These are phyloP conservation scores for Exaiptasia diaphana DNA, from an alignment of 64 coral and sea anemone genomes.

Conservation along the genomic window DNA sequence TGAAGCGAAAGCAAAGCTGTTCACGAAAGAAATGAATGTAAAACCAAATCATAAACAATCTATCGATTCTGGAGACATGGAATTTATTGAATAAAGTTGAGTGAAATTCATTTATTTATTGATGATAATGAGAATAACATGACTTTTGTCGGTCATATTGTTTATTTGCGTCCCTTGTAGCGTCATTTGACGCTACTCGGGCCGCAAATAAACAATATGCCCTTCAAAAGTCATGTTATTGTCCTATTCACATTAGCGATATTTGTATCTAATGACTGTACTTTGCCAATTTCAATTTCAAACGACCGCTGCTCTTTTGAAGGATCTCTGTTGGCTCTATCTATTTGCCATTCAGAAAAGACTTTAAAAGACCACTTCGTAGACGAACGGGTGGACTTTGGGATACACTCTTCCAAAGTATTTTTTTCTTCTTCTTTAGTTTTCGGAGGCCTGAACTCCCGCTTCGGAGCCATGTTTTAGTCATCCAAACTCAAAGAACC, in stretches of 20 bases:
- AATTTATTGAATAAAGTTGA: no score
- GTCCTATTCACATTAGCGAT: neutral
- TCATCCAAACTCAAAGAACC: neutral
- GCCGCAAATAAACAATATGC: no score
- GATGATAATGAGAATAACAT: no score
- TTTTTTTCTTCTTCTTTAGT: neutral
- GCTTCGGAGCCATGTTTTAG: neutral
- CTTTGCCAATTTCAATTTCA: slow-evolving; percentile 30
- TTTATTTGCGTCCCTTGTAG: no score
- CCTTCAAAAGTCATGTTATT: no score
- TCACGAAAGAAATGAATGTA: slow-evolving; percentile 37
- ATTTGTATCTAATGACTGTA: neutral
- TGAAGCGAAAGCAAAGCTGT: slow-evolving; percentile 41
- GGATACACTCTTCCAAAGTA: neutral
- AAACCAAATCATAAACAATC: slow-evolving; percentile 46
- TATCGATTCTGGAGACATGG: slow-evolving; percentile 20
- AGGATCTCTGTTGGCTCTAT: slow-evolving; percentile 26
- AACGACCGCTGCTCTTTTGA: slow-evolving; percentile 22
- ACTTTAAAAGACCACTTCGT: slow-evolving; percentile 29
- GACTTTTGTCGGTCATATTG: no score
- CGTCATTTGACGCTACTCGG: no score
- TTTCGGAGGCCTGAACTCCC: neutral
- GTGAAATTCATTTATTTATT: no score
- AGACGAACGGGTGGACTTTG: slow-evolving; percentile 1
- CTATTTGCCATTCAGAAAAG: slow-evolving; percentile 43